These are phyloP conservation scores for Sparus aurata DNA, from an alignment of 2,797 vertebrate genomes.

Conservation along the genomic window DNA sequence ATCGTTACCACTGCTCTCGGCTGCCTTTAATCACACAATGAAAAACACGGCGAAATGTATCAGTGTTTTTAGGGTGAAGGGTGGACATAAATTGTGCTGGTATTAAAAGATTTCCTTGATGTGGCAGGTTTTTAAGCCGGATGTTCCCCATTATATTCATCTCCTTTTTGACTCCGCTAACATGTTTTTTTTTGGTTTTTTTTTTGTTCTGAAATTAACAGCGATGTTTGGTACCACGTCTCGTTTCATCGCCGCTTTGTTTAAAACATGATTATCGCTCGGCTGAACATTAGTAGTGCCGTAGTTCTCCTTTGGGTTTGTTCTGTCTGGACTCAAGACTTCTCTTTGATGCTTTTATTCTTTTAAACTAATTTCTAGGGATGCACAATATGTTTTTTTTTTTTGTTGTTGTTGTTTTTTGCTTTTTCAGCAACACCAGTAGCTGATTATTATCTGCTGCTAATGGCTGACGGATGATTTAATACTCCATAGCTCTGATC, in stretches of 20 bases:
- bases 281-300: conserved; percentile 16
- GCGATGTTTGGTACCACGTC: conserved; percentile 29
- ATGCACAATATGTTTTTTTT: too few relatives aligned
- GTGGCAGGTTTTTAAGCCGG: conserved; percentile 63
- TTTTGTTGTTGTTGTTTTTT: conserved; percentile 2
- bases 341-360: conserved; percentile 32
- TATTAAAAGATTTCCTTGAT: conserved; percentile 73
- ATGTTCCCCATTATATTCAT: conserved; percentile 55
- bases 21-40: conserved; percentile 68
- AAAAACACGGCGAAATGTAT: conserved; percentile 65
- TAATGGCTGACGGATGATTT: too few relatives aligned
- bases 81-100: conserved; percentile 55
- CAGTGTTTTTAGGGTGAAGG: conserved; percentile 52
- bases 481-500: too few relatives aligned
- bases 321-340: conserved; percentile 26
- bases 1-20: conserved; percentile 58
- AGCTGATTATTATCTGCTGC: too few relatives aligned
- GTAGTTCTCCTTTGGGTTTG: conserved; percentile 13
- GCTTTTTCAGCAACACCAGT: too few relatives aligned
- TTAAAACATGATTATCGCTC: conserved; percentile 46
- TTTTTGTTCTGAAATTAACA: conserved; percentile 57
- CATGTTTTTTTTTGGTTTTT: conserved; percentile 16
- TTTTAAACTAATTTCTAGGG: conserved; percentile 29
- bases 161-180: conserved; percentile 28
- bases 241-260: conserved; percentile 42